A percentile compares a stretch with the other conserved stretches of the same genome.
phyloP scores from a whole-genome alignment of 2,888 invertebrate species.

The Lottia scabra region DNA sequence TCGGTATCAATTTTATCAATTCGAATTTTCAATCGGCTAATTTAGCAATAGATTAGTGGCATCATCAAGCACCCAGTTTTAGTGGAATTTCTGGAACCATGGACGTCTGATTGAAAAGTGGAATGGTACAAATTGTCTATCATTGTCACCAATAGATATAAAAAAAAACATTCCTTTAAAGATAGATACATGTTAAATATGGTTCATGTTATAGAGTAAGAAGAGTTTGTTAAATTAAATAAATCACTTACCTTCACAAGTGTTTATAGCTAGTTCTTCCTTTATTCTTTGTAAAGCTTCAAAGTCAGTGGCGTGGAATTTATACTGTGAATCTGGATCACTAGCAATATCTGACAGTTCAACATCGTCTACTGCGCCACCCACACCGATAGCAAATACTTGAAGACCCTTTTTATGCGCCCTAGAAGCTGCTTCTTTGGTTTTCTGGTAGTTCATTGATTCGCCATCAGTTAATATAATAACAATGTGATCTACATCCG shows the following conservation, averaged over 20 bases:
- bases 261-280: slow-evolving; percentile 11
- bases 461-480: slow-evolving; percentile 63
- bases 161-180: too few relatives aligned
- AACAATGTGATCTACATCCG: slow-evolving; percentile 45
- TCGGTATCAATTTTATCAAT: too few relatives aligned
- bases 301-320: background rate
- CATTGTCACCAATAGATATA: too few relatives aligned
- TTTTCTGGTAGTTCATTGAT: slow-evolving; percentile 43
- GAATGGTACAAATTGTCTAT: too few relatives aligned
- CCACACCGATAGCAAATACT: slow-evolving; percentile 57
- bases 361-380: slow-evolving; percentile 16
- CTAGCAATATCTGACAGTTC: slow-evolving; percentile 5
- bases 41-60: too few relatives aligned
- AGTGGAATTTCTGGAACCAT: too few relatives aligned
- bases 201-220: too few relatives aligned
- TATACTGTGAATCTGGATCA: slow-evolving; percentile 1
- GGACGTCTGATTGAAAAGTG: too few relatives aligned
- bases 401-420: slow-evolving; percentile 43
- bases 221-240: too few relatives aligned
- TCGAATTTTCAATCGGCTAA: too few relatives aligned
- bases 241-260: slow-evolving; percentile 35
- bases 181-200: too few relatives aligned
- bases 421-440: slow-evolving; percentile 40
- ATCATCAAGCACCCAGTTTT: too few relatives aligned
- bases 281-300: slow-evolving; percentile 6